Base-by-base conservation (phyloP, 2,797 vertebrate species). In the Tapera naevia region DNA sequence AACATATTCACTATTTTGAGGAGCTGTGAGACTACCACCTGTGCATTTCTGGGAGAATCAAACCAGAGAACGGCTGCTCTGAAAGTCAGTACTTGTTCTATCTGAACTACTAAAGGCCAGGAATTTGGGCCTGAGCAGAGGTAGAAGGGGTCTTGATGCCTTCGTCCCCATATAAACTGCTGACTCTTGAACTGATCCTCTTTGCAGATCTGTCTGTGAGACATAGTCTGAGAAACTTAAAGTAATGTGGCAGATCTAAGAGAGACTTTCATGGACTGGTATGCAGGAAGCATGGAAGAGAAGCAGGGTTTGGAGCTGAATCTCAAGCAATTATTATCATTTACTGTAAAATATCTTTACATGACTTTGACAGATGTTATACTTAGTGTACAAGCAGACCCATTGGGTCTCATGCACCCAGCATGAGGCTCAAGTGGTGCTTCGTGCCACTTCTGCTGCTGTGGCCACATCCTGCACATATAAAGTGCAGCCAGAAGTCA, bases 371-470 rank as follows among this genome's bases (percentile, higher is more conserved):
- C 48, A 75, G 56, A 76, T 13, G 13, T 87, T 91, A 22, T 6
- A 2, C 18, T 43, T 24, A 43, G 21, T 24, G 16, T 43, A 32
- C 32, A 28, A 4, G 10, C 23, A 69, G 50, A 72, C 32, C 50
- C 64, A 41, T 5, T 10, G 6, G 17, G 25, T 64, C 35, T 78
- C 41, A 57, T 0, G 2, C 35, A 76, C 17, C 5, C 11, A 35
- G 22, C 0, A 0, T 2, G 3, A 64, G 14, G n/a, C 25, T 58
- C 62, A n/a, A 48, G 16, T 0, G 0, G 33, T 53, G 9, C 62
- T 75, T 91, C 48, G 58, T 50, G 27, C 11, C 0, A 0, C 9
- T 24, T 21, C 33, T 62, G 28, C 32, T 62, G 33, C 67, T 32
- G 28, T 0, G 0, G 35, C n/a, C 65, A 11, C 5, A 2, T 67